phyloP scores from a whole-genome alignment of 1,140 invertebrate genomes.

The Mylabris phalerata region DNA sequence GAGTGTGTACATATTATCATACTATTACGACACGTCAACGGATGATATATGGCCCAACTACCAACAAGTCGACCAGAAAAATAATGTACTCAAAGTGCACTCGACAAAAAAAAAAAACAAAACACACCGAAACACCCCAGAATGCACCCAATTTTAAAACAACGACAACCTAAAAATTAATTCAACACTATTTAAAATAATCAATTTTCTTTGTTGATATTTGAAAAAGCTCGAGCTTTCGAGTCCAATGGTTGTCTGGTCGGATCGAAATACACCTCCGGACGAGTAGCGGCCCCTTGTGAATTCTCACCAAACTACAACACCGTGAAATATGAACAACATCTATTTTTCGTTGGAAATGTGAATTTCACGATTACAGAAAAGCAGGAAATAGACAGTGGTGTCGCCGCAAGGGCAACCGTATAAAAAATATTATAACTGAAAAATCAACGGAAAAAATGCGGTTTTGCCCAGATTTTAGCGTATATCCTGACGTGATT shows the following conservation, averaged over 20 bases:
- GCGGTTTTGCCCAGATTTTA: too few species aligned
- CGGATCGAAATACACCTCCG: slow-evolving; percentile 19
- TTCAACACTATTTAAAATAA: too few species aligned
- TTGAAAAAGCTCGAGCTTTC: too few species aligned
- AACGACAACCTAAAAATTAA: too few species aligned
- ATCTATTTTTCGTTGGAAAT: neutral
- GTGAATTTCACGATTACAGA: neutral
- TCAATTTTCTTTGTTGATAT: neutral
- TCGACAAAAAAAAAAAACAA: neutral
- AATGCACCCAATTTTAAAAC: neutral
- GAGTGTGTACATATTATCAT: slow-evolving; percentile 42
- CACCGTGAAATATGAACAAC: slow-evolving; percentile 35
- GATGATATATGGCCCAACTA: slow-evolving; percentile 38
- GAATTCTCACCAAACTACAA: slow-evolving; percentile 23
- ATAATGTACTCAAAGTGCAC: slow-evolving; percentile 19
- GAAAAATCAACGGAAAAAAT: too few species aligned
- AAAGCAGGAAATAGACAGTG: too few species aligned
- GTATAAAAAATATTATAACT: too few species aligned
- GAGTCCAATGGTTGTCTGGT: slow-evolving; percentile 10
- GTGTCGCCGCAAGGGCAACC: too few species aligned
- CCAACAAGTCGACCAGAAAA: slow-evolving; percentile 35
- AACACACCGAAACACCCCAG: too few species aligned
- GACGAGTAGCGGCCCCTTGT: slow-evolving; percentile 26
- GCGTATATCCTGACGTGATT: too few species aligned
- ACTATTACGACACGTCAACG: slow-evolving; percentile 41